Base-by-base conservation (phyloP, 2,797 vertebrate species). In the Sciurus vulgaris region DNA sequence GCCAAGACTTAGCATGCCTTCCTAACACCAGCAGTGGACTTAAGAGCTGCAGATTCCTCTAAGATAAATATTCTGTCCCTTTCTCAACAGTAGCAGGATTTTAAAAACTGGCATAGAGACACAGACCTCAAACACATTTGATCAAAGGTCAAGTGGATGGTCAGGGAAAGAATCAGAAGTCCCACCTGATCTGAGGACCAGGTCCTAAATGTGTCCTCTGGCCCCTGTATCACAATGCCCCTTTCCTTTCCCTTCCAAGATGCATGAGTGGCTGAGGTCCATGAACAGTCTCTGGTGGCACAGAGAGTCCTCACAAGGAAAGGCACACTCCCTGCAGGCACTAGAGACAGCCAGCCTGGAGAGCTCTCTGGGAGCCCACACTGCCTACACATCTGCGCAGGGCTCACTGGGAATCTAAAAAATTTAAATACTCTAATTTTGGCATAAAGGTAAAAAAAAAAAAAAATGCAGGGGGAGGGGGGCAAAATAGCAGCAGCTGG, bases 351-450 rank as follows among this genome's bases (percentile, higher is more conserved):
- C 38, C 59, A 13, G 15, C 78, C 30, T 86, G 11, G 5, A 18
- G n/a, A 28, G 73, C 63, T n/a, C 79, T 88, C 78, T 35, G 28
- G 0, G 61, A 73, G n/a, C 63, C 65, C 3, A 15, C 2, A 24
- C 0, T 47, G 49, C 73, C 54, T 72, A 78, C 89, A 70, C 89
- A 95, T 77, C 89, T 97, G 93, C 81, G n/a, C 70, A 93, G 96
- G 86, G 83, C 47, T 72, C 69, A 28, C 93, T 41, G 38, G 81
- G 97, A 97, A 96, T 78, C 88, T 88, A 20, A 84, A 92, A 97
- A 88, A 88, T 82, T 93, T 84, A 96, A 97, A 96, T 86, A 85
- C 73, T 96, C 93, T 92, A 96, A 97, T 94, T 97, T 94, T 89
- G 89, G 77, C 91, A 95, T 56, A 84, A 77, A 74, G 35, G 79